Conservation (phyloP, 2,888 invertebrate species). For the Dinocampus coccinellae region DNA sequence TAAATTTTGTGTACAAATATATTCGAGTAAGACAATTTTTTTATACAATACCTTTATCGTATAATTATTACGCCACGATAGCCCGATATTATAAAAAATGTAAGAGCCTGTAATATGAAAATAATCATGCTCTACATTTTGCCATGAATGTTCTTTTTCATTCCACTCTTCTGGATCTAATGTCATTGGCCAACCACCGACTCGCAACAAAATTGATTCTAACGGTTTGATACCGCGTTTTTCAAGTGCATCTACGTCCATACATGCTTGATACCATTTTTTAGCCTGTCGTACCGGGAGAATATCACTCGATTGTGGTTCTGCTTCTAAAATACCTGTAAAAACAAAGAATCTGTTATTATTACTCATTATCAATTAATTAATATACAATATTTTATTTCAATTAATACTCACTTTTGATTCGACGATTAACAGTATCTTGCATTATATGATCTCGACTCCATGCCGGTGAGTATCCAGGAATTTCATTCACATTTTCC, state of each 20-base stretch:
- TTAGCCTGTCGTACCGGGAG: slow-evolving; percentile 41
- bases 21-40: no score
- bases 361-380: no score
- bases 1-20: no score
- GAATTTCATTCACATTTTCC: slow-evolving; percentile 11
- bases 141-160: slow-evolving; percentile 38
- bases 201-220: slow-evolving; percentile 68
- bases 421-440: slow-evolving; percentile 3
- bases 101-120: slow-evolving; percentile 36
- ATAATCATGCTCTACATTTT: slow-evolving; percentile 43
- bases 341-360: no score
- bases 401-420: background rate
- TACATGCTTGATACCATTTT: slow-evolving; percentile 44
- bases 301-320: slow-evolving; percentile 35
- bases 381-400: background rate
- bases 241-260: slow-evolving; percentile 39
- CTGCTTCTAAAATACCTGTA: slow-evolving; percentile 35
- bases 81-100: slow-evolving; percentile 20
- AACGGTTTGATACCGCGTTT: slow-evolving; percentile 74
- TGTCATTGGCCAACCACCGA: slow-evolving; percentile 49
- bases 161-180: slow-evolving; percentile 37
- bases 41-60: background rate
- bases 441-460: background rate
- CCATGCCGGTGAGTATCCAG: slow-evolving; percentile 22
- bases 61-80: background rate